Evolutionary conservation across 2,888 invertebrate genomes (phyloP).

Genomic region (Marronus borbonicus): DNA sequence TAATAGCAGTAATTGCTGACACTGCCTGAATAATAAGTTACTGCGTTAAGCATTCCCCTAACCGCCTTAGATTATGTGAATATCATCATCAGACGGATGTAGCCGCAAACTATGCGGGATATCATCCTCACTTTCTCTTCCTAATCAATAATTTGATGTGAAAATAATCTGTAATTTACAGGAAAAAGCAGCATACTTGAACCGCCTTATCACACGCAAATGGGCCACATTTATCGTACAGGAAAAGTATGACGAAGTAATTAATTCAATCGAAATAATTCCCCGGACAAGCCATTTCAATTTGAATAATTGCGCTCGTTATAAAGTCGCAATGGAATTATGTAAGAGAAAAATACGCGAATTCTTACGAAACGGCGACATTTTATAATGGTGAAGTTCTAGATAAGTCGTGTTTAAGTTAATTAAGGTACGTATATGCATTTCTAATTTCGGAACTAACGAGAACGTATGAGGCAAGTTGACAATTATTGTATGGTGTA

Average conservation of each 20-base stretch:
- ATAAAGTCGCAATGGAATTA: constrained; percentile 5
- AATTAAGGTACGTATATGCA: too few relatives aligned
- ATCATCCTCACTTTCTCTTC: background rate
- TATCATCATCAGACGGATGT: background rate
- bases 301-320: constrained; percentile 17
- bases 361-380: background rate
- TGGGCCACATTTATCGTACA: background rate
- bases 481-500: too few relatives aligned
- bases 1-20: constrained; percentile 34
- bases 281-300: constrained; percentile 5
- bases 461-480: too few relatives aligned
- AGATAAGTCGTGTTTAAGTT: background rate
- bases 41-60: background rate
- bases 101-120: background rate
- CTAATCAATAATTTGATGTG: background rate
- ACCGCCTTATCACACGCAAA: background rate
- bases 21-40: constrained; percentile 33
- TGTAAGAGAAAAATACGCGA: constrained; percentile 16
- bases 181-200: background rate
- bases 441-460: too few relatives aligned
- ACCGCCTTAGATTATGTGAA: background rate
- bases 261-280: constrained; percentile 31
- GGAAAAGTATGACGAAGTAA: constrained; percentile 14
- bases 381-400: background rate
- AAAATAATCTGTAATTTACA: constrained; percentile 1